These are phyloP conservation scores for Chascanopsetta lugubris DNA, from an alignment of 2,113 vertebrate species.

Conservation along the genomic window DNA sequence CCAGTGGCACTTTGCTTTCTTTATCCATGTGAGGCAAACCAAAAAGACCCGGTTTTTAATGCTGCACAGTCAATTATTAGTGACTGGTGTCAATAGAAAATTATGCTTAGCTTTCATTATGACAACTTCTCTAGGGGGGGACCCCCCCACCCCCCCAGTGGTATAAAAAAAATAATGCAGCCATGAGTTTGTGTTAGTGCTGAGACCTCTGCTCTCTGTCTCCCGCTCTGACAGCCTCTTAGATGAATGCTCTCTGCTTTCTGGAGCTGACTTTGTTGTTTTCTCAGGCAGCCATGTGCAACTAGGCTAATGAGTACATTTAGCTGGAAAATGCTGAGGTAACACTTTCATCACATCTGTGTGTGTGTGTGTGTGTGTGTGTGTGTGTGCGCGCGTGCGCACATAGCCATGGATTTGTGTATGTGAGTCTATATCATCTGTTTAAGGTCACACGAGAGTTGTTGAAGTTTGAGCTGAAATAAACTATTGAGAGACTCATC, in stretches of 20 bases:
- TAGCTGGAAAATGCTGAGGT: conserved; percentile 80
- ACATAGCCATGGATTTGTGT: conserved; percentile 18
- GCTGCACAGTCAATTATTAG: too few relatives aligned
- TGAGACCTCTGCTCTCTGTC: conserved; percentile 77
- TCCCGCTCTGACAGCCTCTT: conserved; percentile 70
- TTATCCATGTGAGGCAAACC: too few relatives aligned
- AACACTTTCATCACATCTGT: conserved; percentile 75
- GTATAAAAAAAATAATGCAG: conserved; percentile 61
- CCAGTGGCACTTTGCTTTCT: too few relatives aligned
- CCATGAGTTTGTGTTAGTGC: conserved; percentile 59
- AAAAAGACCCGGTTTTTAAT: too few relatives aligned
- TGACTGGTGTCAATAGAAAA: conserved; percentile 27
- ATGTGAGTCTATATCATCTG: conserved; percentile 58
- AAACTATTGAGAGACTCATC: conserved; percentile 70
- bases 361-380: conserved; percentile 12
- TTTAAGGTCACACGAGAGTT: conserved; percentile 76
- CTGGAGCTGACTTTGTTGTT: conserved; percentile 80
- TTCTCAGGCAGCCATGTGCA: conserved; percentile 81
- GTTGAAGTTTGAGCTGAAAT: conserved; percentile 67
- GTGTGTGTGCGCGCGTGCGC: conserved; percentile 13
- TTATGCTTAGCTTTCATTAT: conserved; percentile 8
- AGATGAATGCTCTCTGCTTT: conserved; percentile 78
- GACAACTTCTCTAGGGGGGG: conserved; percentile 19
- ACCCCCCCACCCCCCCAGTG: too few relatives aligned
- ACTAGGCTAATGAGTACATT: conserved; percentile 83